phyloP scores from a whole-genome alignment of 2,888 invertebrate species.

The Trissonchulus latispiculum region DNA sequence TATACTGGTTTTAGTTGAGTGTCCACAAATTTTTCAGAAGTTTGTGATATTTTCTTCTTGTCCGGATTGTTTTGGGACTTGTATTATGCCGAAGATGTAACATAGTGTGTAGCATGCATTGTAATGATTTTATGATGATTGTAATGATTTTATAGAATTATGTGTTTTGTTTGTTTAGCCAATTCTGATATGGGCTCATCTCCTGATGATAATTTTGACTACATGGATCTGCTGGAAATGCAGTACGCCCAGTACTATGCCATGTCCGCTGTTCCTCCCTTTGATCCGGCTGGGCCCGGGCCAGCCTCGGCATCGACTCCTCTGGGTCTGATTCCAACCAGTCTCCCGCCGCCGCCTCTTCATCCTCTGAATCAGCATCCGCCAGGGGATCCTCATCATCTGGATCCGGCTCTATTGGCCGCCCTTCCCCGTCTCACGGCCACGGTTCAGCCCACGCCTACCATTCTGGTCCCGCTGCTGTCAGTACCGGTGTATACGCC shows the following conservation, averaged over 20 bases:
- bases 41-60: no score
- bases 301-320: no score
- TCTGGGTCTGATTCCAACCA: background rate
- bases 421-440: constrained; percentile 26
- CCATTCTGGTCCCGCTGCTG: constrained; percentile 22
- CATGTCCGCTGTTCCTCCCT: constrained; percentile 35
- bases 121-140: no score
- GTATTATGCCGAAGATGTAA: no score
- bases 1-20: no score
- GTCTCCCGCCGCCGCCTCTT: background rate
- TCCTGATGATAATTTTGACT: constrained; percentile 42
- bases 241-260: constrained; percentile 42
- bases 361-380: constrained; percentile 10
- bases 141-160: no score
- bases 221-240: constrained; percentile 43
- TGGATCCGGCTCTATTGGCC: background rate
- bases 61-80: no score
- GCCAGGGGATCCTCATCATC: background rate
- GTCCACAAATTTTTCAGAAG: no score
- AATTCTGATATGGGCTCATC: constrained; percentile 8
- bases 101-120: no score
- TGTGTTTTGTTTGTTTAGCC: background rate
- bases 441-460: constrained; percentile 30
- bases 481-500: background rate
- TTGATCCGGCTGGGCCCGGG: constrained; percentile 30